Evolutionary conservation across 2,113 vertebrate species (phyloP).

Genomic region (Otolemur garnettii): DNA sequence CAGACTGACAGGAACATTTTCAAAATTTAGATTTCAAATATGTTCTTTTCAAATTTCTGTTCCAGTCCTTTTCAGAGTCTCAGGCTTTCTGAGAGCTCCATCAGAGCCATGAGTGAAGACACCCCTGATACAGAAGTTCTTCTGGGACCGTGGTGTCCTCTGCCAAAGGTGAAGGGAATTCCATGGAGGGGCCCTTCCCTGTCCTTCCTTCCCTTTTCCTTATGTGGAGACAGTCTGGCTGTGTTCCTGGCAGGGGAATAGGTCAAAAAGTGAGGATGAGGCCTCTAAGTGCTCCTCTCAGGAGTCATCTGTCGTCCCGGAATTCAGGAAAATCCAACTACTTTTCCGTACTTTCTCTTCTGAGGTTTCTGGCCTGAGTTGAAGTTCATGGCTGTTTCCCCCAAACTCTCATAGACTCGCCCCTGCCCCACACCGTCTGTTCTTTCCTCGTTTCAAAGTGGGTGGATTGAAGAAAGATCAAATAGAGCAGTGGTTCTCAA

Average conservation of each 20-base stretch:
- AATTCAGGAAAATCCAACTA: not conserved
- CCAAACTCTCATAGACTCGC: fast-evolving
- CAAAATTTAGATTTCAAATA: not conserved
- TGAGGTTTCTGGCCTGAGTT: not conserved
- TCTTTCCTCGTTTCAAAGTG: not conserved
- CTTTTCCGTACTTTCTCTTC: not conserved
- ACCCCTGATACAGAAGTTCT: not conserved
- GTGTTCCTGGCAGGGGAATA: not conserved
- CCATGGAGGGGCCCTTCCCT: not conserved
- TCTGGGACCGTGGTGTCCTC: not conserved
- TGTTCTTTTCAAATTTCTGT: not conserved
- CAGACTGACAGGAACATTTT: not conserved
- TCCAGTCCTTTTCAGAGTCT: not conserved
- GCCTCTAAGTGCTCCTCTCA: not conserved
- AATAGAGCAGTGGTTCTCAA: not conserved
- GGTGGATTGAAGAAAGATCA: not conserved
- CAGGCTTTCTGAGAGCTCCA: not conserved
- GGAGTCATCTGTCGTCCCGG: not conserved
- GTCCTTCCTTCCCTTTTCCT: not conserved
- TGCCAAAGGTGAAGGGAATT: not conserved
- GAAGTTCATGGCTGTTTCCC: not conserved
- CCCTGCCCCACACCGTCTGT: fast-evolving
- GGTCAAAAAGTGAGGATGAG: not conserved
- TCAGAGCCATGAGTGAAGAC: not conserved
- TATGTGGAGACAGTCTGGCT: not conserved